phyloP scores from a whole-genome alignment of 2,113 vertebrate genomes.

The Ceratotherium simum region DNA sequence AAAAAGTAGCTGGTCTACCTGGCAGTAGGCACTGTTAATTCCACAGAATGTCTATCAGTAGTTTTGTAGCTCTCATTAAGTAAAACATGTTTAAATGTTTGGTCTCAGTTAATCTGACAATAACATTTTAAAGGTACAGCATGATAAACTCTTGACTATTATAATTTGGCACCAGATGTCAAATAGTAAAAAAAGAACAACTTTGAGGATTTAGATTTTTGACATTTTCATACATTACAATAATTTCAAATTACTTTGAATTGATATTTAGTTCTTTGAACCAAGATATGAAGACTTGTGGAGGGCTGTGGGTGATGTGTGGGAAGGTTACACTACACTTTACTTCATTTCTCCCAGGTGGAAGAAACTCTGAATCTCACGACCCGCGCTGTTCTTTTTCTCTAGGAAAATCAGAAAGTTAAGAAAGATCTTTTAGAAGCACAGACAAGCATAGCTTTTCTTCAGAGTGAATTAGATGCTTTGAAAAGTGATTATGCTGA shows the following conservation, averaged over 20 bases:
- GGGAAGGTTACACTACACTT: fast-evolving
- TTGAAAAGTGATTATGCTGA: conserved; percentile 96
- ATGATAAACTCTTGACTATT: neutral
- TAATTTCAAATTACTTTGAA: conserved; percentile 35
- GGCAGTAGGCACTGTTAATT: neutral
- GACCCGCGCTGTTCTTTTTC: neutral
- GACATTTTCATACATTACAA: neutral
- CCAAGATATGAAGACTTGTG: neutral
- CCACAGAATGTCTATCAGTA: neutral
- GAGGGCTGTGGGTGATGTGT: too few species aligned
- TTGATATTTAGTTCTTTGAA: neutral
- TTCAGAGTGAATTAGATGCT: conserved; percentile 96
- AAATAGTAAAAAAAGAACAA: neutral
- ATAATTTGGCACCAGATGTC: neutral
- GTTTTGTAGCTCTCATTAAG: neutral
- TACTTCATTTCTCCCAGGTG: neutral
- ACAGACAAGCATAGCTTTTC: conserved; percentile 94
- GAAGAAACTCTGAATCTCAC: neutral
- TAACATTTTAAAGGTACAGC: neutral
- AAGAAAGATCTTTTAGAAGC: conserved; percentile 96
- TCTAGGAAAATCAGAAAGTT: conserved; percentile 96
- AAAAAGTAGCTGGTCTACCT: neutral
- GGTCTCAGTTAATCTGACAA: neutral
- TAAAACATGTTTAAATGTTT: conserved; percentile 22
- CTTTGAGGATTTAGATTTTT: conserved; percentile 36